Evolutionary conservation across 1,140 invertebrate genomes (phyloP), one percentile per base, ranked within the genome.

Genomic region (Telenomus remus): DNA sequence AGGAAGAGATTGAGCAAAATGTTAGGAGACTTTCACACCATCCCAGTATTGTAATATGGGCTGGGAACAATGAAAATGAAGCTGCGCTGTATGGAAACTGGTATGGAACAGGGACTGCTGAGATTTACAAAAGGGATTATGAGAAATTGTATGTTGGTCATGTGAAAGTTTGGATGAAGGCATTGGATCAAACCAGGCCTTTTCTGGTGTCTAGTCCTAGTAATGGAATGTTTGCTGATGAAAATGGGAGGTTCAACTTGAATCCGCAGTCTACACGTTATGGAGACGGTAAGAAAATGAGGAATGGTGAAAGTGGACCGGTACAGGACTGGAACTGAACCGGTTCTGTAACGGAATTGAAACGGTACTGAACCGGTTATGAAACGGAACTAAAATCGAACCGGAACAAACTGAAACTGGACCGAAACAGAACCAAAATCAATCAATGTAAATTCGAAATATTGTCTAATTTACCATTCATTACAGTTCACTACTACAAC

Each of bases 51-150:
- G 92, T 95, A 0, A 76, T 98, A 0, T 96, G 96, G 93, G 94
- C 96, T 11, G 97, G 95, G 3, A 99, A 99, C 84, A 99, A 99
- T 86, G 98, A 99, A 88, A 99, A 99, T 84, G 98, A 99, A 90
- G 93, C 91, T 19, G 97, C 96, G 0, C 85, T 99, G 1, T 89
- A 91, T 43, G 91, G 91, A 35, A 93, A 96, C 82, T 98, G 96
- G 96, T 96, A 96, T 84, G 89, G 89, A 0, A 95, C 94, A 3
- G 81, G 78, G 0, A 27, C 44, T 0, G 85, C 92, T 57, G 78
- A 88, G 1, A 81, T 89, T 35, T 96, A 95, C 78, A 92, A 92
- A 79, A 74, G 86, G 0, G 96, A 99, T 85, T 99, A 98, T 82
- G 86, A 95, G 0, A 92, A 92, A 78, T 88, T 99, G 0, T 99